Percentiles rank a stretch among this genome's conserved stretches.
Evolutionary conservation across 2,797 vertebrate genomes (phyloP).

Genomic region (Phalloptychus januarius): DNA sequence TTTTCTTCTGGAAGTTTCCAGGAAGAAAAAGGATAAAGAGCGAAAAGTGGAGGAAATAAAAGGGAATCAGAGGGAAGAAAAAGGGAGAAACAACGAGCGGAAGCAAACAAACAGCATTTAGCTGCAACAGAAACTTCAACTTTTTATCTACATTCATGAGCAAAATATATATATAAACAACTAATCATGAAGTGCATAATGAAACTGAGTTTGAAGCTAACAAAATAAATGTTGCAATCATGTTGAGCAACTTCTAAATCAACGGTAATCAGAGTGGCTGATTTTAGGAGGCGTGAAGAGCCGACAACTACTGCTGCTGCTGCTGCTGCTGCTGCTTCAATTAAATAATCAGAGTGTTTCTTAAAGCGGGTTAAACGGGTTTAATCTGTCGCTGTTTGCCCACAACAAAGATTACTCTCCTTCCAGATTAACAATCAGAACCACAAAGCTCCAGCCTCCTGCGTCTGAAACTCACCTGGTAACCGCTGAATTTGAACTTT

Average conservation of each 20-base stretch:
- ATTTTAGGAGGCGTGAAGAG: slow-evolving; percentile 5
- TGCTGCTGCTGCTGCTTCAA: slow-evolving; percentile 1
- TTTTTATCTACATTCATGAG: neutral
- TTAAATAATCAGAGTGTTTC: neutral
- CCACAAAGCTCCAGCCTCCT: neutral
- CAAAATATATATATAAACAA: neutral
- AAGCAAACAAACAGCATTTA: slow-evolving; percentile 12
- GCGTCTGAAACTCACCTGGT: slow-evolving; percentile 63
- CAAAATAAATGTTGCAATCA: slow-evolving; percentile 11
- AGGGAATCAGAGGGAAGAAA: slow-evolving; percentile 8
- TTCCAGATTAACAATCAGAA: neutral
- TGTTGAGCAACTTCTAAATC: slow-evolving; percentile 25
- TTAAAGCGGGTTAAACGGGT: slow-evolving; percentile 8
- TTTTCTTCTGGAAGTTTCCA: slow-evolving; percentile 6
- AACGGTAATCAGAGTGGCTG: slow-evolving; percentile 26
- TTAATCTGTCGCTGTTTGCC: slow-evolving; percentile 23
- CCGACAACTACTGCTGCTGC: neutral
- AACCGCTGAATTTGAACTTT: slow-evolving; percentile 74
- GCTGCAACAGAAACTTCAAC: neutral
- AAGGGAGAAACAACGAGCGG: slow-evolving; percentile 22
- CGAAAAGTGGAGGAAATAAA: neutral
- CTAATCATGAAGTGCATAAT: neutral
- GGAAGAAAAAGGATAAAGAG: neutral
- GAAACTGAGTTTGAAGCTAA: slow-evolving; percentile 12
- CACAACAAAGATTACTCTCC: neutral